These are phyloP conservation scores for Eupeodes latifasciatus DNA, from an alignment of 2,888 invertebrate species.

Conservation along the genomic window DNA sequence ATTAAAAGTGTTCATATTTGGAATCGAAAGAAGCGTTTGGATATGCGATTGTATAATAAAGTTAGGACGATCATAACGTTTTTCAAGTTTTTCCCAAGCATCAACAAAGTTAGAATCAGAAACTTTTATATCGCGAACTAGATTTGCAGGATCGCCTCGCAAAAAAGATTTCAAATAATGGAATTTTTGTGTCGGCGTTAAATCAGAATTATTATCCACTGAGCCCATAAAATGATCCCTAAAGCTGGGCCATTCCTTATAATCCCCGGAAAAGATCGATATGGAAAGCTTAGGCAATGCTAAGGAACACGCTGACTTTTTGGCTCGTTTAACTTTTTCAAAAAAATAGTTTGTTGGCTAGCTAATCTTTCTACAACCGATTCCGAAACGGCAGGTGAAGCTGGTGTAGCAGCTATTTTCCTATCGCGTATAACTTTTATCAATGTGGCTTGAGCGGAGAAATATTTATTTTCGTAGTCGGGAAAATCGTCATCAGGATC, in stretches of 20 bases:
- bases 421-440: neutral
- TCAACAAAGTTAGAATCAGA: neutral
- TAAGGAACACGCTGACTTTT: neutral
- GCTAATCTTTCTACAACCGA: neutral
- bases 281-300: conserved; percentile 34
- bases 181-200: conserved; percentile 19
- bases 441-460: neutral
- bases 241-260: conserved; percentile 22
- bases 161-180: conserved; percentile 17
- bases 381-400: neutral
- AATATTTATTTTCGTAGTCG: too few relatives aligned
- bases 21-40: conserved; percentile 3
- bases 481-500: too few relatives aligned
- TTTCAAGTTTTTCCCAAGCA: conserved; percentile 16
- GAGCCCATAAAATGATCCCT: conserved; percentile 19
- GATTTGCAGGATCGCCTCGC: neutral
- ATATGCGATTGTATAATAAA: conserved; percentile 9
- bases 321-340: neutral
- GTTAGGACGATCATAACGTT: conserved; percentile 8
- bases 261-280: conserved; percentile 20
- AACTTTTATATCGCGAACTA: conserved; percentile 11
- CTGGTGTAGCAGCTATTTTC: neutral
- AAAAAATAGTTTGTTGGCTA: neutral
- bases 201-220: neutral
- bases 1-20: conserved; percentile 16